Base-by-base conservation (phyloP, 2,888 invertebrate genomes). In the Eudemis profundana region DNA sequence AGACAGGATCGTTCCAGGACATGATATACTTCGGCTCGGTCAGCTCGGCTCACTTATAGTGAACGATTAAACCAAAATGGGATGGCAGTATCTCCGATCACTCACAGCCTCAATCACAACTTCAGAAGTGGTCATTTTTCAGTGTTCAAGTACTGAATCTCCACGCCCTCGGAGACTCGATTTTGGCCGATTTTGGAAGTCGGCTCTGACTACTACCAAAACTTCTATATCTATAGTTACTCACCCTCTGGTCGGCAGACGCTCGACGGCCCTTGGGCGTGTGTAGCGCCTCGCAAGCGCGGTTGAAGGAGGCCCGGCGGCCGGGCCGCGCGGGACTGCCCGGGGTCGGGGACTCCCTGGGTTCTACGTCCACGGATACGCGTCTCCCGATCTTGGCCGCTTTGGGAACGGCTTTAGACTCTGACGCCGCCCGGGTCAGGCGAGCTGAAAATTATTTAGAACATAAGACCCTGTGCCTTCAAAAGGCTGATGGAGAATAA, bases 231-330 rank as follows among this genome's bases (percentile, higher is more conserved):
- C n/a, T n/a, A n/a, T n/a, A n/a, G n/a, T n/a, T 15, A 51, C 29
- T 56, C 3, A 64, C 59, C 50, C 27, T 23, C 0, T 19, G 51
- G 8, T 59, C 83, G 2, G 84, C 83, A 3, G 92, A 90, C 0
- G 77, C 51, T 1, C 89, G 78, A 0, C 89, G 74, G 8, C 83
- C 82, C 60, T 82, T 87, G 1, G 92, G 92, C 65, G 92, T 89
- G 78, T 81, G 83, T 1, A 93, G 75, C 42, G 91, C 91, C 27
- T 89, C 89, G 57, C 87, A 81, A 0, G 92, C 92, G 71, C 85
- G 86, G 65, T 76, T 85, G 78, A 93, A 93, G 0, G 92, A 92
- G 7, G 87, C 87, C 38, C 92, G 86, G 0, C 92, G 83, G 0
- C 84, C 78, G 12, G 66, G 63, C 47, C 87, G 86, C 4, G 79